Base-by-base conservation (phyloP, 2,797 vertebrate genomes). In the Meda fulgida region DNA sequence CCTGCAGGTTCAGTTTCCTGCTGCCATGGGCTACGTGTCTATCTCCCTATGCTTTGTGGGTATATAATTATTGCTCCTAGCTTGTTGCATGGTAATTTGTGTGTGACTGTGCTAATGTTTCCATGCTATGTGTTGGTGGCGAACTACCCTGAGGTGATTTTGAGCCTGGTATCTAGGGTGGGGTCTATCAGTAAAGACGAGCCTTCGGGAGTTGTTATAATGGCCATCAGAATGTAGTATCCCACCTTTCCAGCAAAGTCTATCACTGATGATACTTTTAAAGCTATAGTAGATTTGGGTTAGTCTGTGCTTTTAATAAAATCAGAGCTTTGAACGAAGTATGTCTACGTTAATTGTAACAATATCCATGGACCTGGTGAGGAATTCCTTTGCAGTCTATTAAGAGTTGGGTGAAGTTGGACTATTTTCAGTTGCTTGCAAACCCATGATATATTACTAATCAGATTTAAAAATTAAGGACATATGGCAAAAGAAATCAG, bases 101-200 rank as follows among this genome's bases (percentile, higher is more conserved):
- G 10, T 29, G n/a, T 31, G 36, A 58, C 40, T 58, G 53, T 60
- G 69, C 21, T 73, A 63, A 58, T 31, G 43, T 16, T 73, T 46
- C 46, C 34, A 70, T 34, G 23, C 10, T 29, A 11, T 66, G 21
- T 23, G 10, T 43, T 48, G 40, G 60, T 79, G 18, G 38, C 2
- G 3, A 58, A 26, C 67, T 46, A 51, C 51, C 53, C 51, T 81
- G n/a, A 43, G n/a, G 48, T 81, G 36, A 81, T 43, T 26, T 60
- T 48, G 9, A 72, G 23, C 34, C 34, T 71, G 67, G 34, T 6
- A 31, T 80, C 14, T 23, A 21, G 43, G 29, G 21, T 40, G 23
- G 51, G 26, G 51, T 6, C 51, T 29, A 9, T 51, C 18, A 21
- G n/a, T 34, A 40, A 65, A 67, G n/a, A 21, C 40, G 31, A 46